These are phyloP conservation scores for Caerostris extrusa DNA, from an alignment of 1,140 invertebrate species.

Conservation along the genomic window DNA sequence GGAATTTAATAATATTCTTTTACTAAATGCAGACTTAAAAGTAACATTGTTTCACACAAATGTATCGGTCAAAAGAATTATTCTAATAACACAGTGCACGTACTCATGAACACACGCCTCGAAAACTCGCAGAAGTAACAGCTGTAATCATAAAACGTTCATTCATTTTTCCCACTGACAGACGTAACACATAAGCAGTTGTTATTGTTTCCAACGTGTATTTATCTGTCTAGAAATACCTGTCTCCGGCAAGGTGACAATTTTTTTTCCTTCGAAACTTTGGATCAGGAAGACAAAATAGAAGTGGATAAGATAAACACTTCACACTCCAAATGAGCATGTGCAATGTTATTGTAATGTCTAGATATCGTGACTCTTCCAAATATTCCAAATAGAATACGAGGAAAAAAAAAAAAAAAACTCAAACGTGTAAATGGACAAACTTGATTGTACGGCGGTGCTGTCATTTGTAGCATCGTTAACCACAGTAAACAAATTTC, in stretches of 20 bases:
- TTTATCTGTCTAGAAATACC: not conserved
- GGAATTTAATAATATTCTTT: too few relatives aligned
- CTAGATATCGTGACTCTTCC: not conserved
- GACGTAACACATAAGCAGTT: not conserved
- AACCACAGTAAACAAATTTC: not conserved
- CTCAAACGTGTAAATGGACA: not conserved
- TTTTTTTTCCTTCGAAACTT: not conserved
- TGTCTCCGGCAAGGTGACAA: not conserved
- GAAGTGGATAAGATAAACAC: not conserved
- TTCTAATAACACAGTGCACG: not conserved
- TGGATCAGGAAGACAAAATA: not conserved
- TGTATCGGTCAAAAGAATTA: not conserved
- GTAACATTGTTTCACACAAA: conserved; percentile 1
- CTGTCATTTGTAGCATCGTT: not conserved
- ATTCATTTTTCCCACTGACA: not conserved
- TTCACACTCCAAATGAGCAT: not conserved
- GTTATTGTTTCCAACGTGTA: not conserved
- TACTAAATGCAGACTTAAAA: not conserved
- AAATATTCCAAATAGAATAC: not conserved
- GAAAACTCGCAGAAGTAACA: not conserved
- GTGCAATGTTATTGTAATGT: not conserved
- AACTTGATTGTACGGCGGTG: not conserved
- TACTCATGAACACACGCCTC: not conserved
- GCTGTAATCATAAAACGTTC: conserved; percentile 21
- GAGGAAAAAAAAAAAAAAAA: not conserved